phyloP scores from a whole-genome alignment of 2,888 invertebrate species.

The Beris chalybata region DNA sequence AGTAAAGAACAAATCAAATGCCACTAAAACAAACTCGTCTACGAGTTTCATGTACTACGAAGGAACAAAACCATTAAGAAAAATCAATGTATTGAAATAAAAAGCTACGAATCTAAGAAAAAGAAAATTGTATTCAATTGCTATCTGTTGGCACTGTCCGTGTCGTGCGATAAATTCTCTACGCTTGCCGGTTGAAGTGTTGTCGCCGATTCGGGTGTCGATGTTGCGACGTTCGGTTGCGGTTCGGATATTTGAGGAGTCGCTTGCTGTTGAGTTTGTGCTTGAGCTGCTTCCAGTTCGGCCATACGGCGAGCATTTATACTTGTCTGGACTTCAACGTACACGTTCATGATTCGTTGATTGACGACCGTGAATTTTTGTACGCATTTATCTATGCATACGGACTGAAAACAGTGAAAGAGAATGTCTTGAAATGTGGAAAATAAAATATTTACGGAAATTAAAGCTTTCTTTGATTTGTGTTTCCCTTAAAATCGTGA shows the following conservation, averaged over 20 bases:
- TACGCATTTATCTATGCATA: constrained; percentile 53
- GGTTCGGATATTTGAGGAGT: constrained; percentile 28
- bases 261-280: constrained; percentile 38
- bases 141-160: constrained; percentile 12
- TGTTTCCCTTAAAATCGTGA: background rate
- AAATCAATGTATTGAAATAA: too few relatives aligned
- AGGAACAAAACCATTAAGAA: too few relatives aligned
- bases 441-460: background rate
- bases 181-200: constrained; percentile 9
- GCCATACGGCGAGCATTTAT: constrained; percentile 51
- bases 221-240: constrained; percentile 17
- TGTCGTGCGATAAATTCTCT: background rate
- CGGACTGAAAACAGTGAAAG: constrained; percentile 41
- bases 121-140: constrained; percentile 25
- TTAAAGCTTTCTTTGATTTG: too few relatives aligned
- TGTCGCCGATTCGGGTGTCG: constrained; percentile 20
- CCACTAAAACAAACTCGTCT: too few relatives aligned
- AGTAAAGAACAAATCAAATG: too few relatives aligned
- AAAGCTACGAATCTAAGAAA: constrained; percentile 20
- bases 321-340: constrained; percentile 54
- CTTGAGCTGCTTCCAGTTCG: constrained; percentile 48
- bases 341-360: constrained; percentile 54
- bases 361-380: constrained; percentile 55
- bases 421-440: background rate
- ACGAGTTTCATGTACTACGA: too few relatives aligned